phyloP scores from a whole-genome alignment of 2,888 invertebrate genomes.

The Drosophila longiperda region DNA sequence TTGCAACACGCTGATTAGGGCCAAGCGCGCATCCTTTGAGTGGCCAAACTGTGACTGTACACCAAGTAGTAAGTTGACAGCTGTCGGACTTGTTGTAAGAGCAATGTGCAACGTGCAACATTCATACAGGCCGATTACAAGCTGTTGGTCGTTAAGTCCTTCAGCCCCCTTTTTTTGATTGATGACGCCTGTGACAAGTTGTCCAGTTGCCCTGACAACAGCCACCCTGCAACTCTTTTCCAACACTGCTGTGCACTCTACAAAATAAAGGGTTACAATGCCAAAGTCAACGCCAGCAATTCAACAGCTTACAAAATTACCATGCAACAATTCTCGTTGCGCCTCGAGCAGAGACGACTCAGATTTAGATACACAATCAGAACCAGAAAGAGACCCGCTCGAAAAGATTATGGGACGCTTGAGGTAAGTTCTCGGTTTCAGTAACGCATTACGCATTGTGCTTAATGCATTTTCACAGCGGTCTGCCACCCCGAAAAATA shows the following conservation, averaged over 20 bases:
- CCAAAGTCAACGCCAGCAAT: conserved; percentile 61
- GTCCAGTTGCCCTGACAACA: conserved; percentile 40
- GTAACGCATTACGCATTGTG: conserved; percentile 52
- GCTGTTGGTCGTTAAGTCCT: conserved; percentile 11
- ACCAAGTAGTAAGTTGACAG: conserved; percentile 55
- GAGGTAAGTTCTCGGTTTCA: conserved; percentile 40
- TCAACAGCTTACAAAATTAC: conserved; percentile 67
- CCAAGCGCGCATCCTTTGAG: conserved; percentile 61
- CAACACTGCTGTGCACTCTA: conserved; percentile 41
- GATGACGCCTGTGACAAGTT: conserved; percentile 47
- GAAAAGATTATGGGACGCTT: conserved; percentile 13
- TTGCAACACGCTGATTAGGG: conserved; percentile 44
- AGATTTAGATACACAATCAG: neutral
- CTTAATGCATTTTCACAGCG: conserved; percentile 78
- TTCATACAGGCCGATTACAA: conserved; percentile 43
- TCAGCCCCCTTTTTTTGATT: conserved; percentile 51
- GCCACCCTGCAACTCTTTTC: conserved; percentile 41
- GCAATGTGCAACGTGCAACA: conserved; percentile 23
- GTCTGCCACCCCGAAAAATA: conserved; percentile 55
- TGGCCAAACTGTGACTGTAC: conserved; percentile 51
- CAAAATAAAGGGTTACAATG: conserved; percentile 52
- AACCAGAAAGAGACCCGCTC: neutral
- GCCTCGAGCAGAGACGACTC: conserved; percentile 3
- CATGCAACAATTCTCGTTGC: conserved; percentile 41
- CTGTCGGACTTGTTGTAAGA: conserved; percentile 67